phyloP scores from a whole-genome alignment of 2,888 invertebrate genomes.

The Sisyra nigra region DNA sequence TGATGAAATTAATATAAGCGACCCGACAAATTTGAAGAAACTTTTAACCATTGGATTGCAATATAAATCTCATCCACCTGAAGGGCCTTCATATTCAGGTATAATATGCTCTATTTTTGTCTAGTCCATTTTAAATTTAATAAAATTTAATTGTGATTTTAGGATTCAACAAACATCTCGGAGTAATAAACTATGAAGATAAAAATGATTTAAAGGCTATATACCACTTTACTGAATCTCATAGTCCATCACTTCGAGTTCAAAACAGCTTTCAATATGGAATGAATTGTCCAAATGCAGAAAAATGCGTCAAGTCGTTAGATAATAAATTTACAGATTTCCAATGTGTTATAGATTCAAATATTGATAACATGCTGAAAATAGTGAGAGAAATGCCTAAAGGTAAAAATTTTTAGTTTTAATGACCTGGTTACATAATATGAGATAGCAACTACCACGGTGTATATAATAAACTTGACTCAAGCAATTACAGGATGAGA shows the following conservation, averaged over 20 bases:
- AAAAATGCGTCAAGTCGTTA: not conserved
- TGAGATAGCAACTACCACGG: too few species aligned
- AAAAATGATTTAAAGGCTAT: constrained; percentile 20
- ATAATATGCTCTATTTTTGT: constrained; percentile 8
- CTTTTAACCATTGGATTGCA: constrained; percentile 11
- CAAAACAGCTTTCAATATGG: constrained; percentile 19
- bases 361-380: constrained; percentile 15
- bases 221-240: constrained; percentile 22
- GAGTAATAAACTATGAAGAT: constrained; percentile 13
- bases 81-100: constrained; percentile 16
- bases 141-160: constrained; percentile 9
- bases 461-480: too few species aligned
- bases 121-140: not conserved
- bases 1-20: too few species aligned
- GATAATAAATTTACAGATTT: not conserved
- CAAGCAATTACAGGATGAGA: too few species aligned
- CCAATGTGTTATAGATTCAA: not conserved
- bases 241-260: constrained; percentile 20
- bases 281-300: constrained; percentile 11
- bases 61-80: constrained; percentile 12
- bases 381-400: constrained; percentile 22
- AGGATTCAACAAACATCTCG: constrained; percentile 19
- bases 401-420: constrained; percentile 11
- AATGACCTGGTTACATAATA: too few species aligned
- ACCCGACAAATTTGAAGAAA: not conserved